Base-by-base conservation (phyloP, 2,888 invertebrate species). In the Spatulosminthurus flaviceps region DNA sequence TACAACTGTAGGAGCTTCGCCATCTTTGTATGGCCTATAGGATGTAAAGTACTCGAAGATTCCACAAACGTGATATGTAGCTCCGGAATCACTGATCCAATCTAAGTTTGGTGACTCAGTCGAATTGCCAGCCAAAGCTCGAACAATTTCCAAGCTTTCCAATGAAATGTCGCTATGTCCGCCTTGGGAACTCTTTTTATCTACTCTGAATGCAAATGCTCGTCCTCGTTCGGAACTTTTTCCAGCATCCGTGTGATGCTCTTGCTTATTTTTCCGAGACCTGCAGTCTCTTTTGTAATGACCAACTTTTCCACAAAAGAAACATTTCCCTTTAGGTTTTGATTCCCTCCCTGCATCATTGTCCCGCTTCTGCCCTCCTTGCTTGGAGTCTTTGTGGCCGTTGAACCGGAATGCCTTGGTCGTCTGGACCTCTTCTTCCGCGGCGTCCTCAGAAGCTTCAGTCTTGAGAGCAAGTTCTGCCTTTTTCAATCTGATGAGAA, bases 381-480 rank as follows among this genome's bases (percentile, higher is more conserved):
- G 19, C 60, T 7, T 21, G 21, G 4, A 21, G 2, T 60, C 60
- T 60, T 60, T 60, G 9, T 43, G 43, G 19, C 11, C 43, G 21
- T 21, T 19, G 60, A 60, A 60, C 4, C 4, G 60, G 16, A 73
- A 73, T 0, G 72, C 72, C 51, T 26, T 7, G 19, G 71, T 51
- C 43, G 72, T 22, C 24, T 60, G 26, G 1, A 22, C 41, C 26
- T 42, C 26, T 22, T 51, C 26, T 43, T 51, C 26, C 21, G 4
- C 7, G 4, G 11, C 61, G 7, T 26, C 28, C 11, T 22, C 11
- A 11, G 24, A 16, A 5, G 16, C 13, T 21, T 21, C 1, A 7
- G 21, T 11, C 21, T 78, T 42, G 21, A 78, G 16, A 16, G 81
- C 79, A 16, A 74, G 77, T n/a, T n/a, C n/a, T n/a, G n/a, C n/a